Evolutionary conservation across 2,888 invertebrate genomes (phyloP).

Genomic region (Bimastos eiseni): DNA sequence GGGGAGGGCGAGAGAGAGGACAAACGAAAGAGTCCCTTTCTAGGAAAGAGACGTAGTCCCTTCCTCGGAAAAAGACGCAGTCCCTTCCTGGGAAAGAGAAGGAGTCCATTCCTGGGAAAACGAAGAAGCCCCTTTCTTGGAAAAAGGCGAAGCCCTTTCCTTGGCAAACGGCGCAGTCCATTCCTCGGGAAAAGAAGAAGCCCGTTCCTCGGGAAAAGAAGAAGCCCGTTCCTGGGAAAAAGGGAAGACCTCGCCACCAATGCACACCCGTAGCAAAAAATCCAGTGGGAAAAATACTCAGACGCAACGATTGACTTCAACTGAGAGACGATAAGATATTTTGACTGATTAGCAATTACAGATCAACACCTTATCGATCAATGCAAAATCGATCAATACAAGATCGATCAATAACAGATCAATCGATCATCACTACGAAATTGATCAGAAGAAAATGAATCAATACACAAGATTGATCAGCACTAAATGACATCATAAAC

Average conservation of each 20-base stretch:
- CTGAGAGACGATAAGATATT: not conserved
- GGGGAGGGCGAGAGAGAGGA: not conserved
- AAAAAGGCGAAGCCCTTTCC: slow-evolving; percentile 24
- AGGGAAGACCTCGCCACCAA: not conserved
- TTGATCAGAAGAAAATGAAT: too few species aligned
- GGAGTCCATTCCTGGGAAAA: slow-evolving; percentile 27
- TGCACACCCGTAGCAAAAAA: not conserved
- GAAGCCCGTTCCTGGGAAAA: slow-evolving; percentile 23
- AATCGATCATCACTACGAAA: too few species aligned
- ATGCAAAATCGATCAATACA: not conserved
- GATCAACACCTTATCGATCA: not conserved
- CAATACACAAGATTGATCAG: too few species aligned
- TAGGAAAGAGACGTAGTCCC: slow-evolving; percentile 21
- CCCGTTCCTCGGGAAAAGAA: slow-evolving; percentile 9
- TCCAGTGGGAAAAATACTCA: not conserved
- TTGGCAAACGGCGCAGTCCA: slow-evolving; percentile 16
- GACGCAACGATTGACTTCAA: not conserved
- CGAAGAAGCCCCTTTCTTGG: slow-evolving; percentile 16
- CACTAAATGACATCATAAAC: not conserved
- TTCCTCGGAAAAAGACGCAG: slow-evolving; percentile 22
- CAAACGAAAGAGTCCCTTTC: not conserved
- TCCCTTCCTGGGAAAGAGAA: slow-evolving; percentile 22
- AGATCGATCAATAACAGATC: too few species aligned
- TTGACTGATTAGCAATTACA: not conserved
- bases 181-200: slow-evolving; percentile 18